A percentile compares a stretch with the other conserved stretches of the same genome.
Conservation (phyloP, 2,113 vertebrate species). For the Callithrix jacchus region DNA sequence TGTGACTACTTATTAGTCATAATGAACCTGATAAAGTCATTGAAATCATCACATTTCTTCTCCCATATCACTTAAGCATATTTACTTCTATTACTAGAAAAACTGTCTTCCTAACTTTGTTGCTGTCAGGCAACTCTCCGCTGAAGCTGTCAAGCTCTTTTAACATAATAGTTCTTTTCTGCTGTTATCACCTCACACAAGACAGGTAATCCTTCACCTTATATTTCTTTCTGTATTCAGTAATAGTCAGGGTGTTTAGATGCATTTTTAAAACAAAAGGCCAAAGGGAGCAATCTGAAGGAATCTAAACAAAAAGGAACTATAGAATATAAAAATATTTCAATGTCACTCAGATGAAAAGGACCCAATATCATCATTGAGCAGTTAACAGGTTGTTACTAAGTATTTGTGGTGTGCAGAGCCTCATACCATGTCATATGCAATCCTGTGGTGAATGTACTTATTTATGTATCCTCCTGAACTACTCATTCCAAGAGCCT, state of each 20-base stretch:
- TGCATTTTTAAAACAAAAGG: neutral
- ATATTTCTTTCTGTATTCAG: neutral
- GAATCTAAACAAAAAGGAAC: neutral
- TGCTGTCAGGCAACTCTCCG: neutral
- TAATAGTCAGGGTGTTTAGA: neutral
- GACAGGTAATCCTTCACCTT: neutral
- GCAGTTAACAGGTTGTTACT: neutral
- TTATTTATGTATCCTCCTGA: neutral
- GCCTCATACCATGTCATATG: accelerated
- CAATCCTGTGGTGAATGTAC: too few species aligned
- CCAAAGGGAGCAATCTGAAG: neutral
- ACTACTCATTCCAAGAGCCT: accelerated
- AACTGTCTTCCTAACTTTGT: neutral
- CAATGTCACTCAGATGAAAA: neutral
- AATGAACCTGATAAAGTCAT: neutral
- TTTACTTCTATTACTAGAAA: neutral
- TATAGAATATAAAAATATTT: neutral
- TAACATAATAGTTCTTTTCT: slow-evolving; percentile 56
- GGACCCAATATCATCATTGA: neutral
- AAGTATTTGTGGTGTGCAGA: neutral
- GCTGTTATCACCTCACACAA: neutral
- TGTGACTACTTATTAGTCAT: neutral
- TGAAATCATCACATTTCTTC: neutral
- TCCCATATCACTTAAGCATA: neutral
- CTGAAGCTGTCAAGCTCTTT: slow-evolving; percentile 41